Conservation (phyloP, 64 coral and sea anemone species). For the Dendrophyllia cribrosa region DNA sequence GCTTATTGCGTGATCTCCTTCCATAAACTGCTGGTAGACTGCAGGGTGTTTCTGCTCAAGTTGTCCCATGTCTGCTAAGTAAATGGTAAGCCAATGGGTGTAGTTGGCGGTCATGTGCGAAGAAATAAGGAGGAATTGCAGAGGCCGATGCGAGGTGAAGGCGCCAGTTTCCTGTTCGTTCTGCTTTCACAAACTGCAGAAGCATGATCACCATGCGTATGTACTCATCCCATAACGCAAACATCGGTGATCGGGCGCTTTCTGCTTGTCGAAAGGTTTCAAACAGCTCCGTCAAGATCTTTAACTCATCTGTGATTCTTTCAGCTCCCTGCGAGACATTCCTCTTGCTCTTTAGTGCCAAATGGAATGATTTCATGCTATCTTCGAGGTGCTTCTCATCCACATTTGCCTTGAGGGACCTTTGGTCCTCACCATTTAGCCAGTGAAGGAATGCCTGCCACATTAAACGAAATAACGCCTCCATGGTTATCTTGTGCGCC, state of each 20-base stretch:
- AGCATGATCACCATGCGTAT: slow-evolving; percentile 33
- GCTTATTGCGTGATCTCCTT: too few species aligned
- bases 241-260: slow-evolving; percentile 15
- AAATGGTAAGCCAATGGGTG: too few species aligned
- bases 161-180: too few species aligned
- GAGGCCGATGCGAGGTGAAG: too few species aligned
- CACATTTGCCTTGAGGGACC: background rate
- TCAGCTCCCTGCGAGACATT: background rate
- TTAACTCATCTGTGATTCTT: background rate
- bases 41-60: too few species aligned
- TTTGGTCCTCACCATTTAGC: background rate
- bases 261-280: slow-evolving; percentile 24
- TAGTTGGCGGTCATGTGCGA: too few species aligned
- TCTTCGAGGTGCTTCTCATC: background rate
- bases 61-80: too few species aligned
- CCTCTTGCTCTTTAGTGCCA: background rate
- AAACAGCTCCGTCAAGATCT: background rate
- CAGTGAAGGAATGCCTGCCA: slow-evolving; percentile 50
- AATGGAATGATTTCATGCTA: background rate
- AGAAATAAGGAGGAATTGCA: too few species aligned
- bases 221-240: slow-evolving; percentile 50
- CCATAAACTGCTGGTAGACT: too few species aligned
- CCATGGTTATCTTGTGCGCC: slow-evolving; percentile 53
- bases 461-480: slow-evolving; percentile 49
- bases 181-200: slow-evolving; percentile 48